phyloP scores from a whole-genome alignment of 2,888 invertebrate species.

The Ditylenchus weischeri region DNA sequence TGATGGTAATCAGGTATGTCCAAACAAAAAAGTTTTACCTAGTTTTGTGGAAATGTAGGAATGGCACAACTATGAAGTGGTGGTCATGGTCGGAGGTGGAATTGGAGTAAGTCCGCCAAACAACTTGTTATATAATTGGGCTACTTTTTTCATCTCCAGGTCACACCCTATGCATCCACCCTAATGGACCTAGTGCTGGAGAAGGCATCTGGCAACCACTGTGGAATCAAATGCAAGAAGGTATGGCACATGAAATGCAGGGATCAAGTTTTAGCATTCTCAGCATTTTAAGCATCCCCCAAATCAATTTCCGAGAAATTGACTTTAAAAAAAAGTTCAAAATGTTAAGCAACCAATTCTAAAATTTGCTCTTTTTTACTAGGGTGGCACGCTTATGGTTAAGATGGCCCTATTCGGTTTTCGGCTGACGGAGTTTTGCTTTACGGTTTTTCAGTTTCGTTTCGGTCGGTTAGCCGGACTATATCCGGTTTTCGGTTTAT shows the following conservation, averaged over 20 bases:
- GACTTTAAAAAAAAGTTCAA: no score
- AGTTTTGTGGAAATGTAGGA: slow-evolving; percentile 29
- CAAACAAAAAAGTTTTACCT: background rate
- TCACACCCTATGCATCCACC: slow-evolving; percentile 90
- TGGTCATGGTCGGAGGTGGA: slow-evolving; percentile 71
- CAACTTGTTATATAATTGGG: no score
- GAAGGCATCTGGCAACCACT: slow-evolving; percentile 82
- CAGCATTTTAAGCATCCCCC: background rate
- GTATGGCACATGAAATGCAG: slow-evolving; percentile 61
- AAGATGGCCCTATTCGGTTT: no score
- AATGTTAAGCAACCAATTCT: background rate
- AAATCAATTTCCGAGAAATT: background rate
- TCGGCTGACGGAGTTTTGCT: no score
- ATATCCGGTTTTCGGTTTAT: no score
- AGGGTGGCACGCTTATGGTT: no score
- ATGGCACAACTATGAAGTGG: slow-evolving; percentile 81
- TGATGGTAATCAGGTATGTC: slow-evolving; percentile 77
- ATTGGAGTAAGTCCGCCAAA: slow-evolving; percentile 72
- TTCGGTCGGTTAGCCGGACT: no score
- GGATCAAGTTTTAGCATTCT: background rate
- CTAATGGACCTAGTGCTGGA: slow-evolving; percentile 82
- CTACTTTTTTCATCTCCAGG: no score
- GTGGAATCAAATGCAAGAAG: slow-evolving; percentile 83
- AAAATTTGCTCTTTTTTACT: background rate
- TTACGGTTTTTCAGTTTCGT: no score